These are phyloP conservation scores for Adoxophyes honmai DNA, from an alignment of 1,140 invertebrate genomes.

Conservation along the genomic window DNA sequence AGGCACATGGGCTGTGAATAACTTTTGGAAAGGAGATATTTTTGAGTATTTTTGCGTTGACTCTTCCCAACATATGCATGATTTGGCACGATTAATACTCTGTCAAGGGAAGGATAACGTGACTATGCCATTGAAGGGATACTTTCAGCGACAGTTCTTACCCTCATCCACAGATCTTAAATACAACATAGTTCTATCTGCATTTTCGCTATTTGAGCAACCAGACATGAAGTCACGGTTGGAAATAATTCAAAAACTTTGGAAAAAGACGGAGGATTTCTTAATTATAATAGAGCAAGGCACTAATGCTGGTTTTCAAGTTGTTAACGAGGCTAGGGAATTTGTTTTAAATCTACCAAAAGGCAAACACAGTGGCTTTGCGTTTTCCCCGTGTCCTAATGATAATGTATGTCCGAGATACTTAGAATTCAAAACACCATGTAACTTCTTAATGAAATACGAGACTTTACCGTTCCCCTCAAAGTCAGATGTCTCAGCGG, in stretches of 20 bases:
- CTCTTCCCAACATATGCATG: conserved; percentile 86
- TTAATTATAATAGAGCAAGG: conserved; percentile 92
- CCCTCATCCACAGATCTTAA: conserved; percentile 78
- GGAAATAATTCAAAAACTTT: conserved; percentile 86
- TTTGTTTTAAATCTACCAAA: conserved; percentile 79
- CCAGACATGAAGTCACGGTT: conserved; percentile 81
- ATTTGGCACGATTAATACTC: conserved; percentile 85
- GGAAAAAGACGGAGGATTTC: conserved; percentile 91
- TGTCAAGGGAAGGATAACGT: conserved; percentile 80
- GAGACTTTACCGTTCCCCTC: conserved; percentile 75
- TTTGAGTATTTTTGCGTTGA: conserved; percentile 92
- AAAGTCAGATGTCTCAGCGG: conserved; percentile 59
- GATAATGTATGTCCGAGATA: conserved; percentile 85
- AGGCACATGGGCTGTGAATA: conserved; percentile 87
- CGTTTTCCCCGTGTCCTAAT: conserved; percentile 92
- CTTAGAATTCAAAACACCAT: conserved; percentile 81
- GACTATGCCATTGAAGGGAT: conserved; percentile 77
- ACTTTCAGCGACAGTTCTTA: conserved; percentile 89
- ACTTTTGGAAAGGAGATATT: conserved; percentile 83
- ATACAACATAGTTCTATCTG: conserved; percentile 90
- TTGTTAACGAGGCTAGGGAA: conserved; percentile 87
- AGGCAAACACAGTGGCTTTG: conserved; percentile 74
- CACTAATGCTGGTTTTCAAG: conserved; percentile 86
- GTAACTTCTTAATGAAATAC: conserved; percentile 86
- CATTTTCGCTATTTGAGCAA: conserved; percentile 90